Evolutionary conservation across 2,888 invertebrate genomes (phyloP).

Genomic region (Drosophila robusta): DNA sequence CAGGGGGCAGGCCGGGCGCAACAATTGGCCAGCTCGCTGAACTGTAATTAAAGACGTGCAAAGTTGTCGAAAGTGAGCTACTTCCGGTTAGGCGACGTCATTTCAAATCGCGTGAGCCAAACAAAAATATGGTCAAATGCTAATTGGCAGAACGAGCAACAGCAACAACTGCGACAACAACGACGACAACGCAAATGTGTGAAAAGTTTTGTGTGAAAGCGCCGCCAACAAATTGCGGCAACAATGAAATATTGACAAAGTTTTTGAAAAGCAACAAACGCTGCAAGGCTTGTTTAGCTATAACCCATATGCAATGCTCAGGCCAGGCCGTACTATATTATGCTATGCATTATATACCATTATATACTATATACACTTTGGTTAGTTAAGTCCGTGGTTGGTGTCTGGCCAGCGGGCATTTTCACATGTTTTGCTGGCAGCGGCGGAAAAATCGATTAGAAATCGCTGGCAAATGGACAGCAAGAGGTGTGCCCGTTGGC

Average conservation of each 20-base stretch:
- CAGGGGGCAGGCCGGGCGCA: neutral
- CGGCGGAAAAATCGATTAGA: slow-evolving; percentile 75
- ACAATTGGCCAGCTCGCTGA: slow-evolving; percentile 25
- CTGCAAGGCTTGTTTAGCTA: slow-evolving; percentile 13
- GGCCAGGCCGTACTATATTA: slow-evolving; percentile 6
- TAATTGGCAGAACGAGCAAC: slow-evolving; percentile 71
- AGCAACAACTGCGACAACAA: slow-evolving; percentile 7
- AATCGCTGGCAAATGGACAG: slow-evolving; percentile 79
- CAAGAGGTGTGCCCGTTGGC: slow-evolving; percentile 76
- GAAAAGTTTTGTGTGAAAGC: slow-evolving; percentile 68
- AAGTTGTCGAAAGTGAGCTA: slow-evolving; percentile 64
- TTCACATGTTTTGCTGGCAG: slow-evolving; percentile 56
- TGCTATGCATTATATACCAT: slow-evolving; percentile 8
- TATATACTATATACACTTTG: slow-evolving; percentile 7
- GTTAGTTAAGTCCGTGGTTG: slow-evolving; percentile 31
- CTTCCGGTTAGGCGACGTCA: slow-evolving; percentile 59
- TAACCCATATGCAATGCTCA: slow-evolving; percentile 7
- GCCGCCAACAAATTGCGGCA: slow-evolving; percentile 46
- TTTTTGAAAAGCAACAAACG: slow-evolving; percentile 33
- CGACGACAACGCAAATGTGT: slow-evolving; percentile 46
- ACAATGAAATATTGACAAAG: slow-evolving; percentile 70
- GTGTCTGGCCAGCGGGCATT: slow-evolving; percentile 47
- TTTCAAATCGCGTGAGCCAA: slow-evolving; percentile 58
- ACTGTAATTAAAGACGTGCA: slow-evolving; percentile 62
- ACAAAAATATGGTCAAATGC: slow-evolving; percentile 55